phyloP scores from a whole-genome alignment of 2,888 invertebrate genomes.

The Therioaphis trifolii region DNA sequence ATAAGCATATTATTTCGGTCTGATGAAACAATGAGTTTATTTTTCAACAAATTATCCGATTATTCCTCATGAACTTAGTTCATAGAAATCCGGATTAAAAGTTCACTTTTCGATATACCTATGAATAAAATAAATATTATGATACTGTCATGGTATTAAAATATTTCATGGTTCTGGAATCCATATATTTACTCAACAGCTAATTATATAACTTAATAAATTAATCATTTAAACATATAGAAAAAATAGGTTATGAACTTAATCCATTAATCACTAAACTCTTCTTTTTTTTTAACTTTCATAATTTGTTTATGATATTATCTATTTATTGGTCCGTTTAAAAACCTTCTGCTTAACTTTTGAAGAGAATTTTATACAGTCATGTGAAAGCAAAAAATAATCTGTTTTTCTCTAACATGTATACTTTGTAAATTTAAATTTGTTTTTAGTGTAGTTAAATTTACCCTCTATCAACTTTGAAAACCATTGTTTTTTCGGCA shows the following conservation, averaged over 20 bases:
- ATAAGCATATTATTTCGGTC: background rate
- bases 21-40: background rate
- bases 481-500: too few species aligned
- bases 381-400: too few species aligned
- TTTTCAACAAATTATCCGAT: background rate
- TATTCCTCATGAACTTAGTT: background rate
- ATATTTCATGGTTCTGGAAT: background rate
- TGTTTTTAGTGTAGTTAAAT: too few species aligned
- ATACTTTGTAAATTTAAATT: too few species aligned
- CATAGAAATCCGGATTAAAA: conserved; percentile 27
- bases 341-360: background rate
- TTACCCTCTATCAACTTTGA: too few species aligned
- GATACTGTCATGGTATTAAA: background rate
- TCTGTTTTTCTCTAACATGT: too few species aligned
- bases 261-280: conserved; percentile 43
- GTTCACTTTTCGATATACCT: too few species aligned
- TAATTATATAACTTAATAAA: conserved; percentile 14
- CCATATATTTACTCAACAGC: background rate
- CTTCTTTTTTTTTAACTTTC: background rate
- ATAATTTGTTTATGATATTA: background rate
- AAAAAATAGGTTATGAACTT: conserved; percentile 47
- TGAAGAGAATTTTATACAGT: too few species aligned
- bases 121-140: too few species aligned
- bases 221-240: conserved; percentile 27
- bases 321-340: conserved; percentile 1